Base-by-base conservation (phyloP, 2,113 vertebrate species). In the Agelaius phoeniceus region DNA sequence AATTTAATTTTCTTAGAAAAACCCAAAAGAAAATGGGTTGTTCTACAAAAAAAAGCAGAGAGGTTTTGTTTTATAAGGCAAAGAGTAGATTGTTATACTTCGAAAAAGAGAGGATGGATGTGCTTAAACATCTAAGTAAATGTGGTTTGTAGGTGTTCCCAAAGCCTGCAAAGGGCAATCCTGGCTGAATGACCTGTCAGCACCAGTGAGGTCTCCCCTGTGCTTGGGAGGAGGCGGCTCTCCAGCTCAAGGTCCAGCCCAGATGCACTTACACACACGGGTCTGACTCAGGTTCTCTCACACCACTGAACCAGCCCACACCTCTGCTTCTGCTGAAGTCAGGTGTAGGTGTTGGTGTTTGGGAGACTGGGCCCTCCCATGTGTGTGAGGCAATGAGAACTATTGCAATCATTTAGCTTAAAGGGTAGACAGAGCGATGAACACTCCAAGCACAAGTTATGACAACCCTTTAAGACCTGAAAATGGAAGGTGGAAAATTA, bases 311-410 rank as follows among this genome's bases (percentile, higher is more conserved):
- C 3, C 0, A 2, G n/a, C n/a, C 67, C 37, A 43, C 3, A 9
- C 0, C 2, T 21, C 39, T 13, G 0, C 33, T 16, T 16, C 33
- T 43, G 58, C 44, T 77, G 26, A 18, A 33, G 30, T 10, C 5
- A 26, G 51, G 35, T 1, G 0, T 1, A 2, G 0, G 3, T 15
- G 23, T 9, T 4, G 3, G 41, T 2, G 20, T 5, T 52, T 19
- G 31, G 84, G 84, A 54, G 30, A 19, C 23, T 6, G 30, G 39
- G 41, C 30, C 52, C 37, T 65, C 58, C 11, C 63, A 49, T 11
- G 21, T 35, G 87, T 55, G 69, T 67, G 46, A 65, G 33, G 81
- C 62, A 78, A 37, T 0, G 5, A 86, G 21, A 87, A 26, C 54
- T 55, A 66, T 22, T 71, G 87, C 78, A 48, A 4, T 27, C 28